Base-by-base conservation (phyloP, 2,888 invertebrate genomes). In the Alsophila aescularia region DNA sequence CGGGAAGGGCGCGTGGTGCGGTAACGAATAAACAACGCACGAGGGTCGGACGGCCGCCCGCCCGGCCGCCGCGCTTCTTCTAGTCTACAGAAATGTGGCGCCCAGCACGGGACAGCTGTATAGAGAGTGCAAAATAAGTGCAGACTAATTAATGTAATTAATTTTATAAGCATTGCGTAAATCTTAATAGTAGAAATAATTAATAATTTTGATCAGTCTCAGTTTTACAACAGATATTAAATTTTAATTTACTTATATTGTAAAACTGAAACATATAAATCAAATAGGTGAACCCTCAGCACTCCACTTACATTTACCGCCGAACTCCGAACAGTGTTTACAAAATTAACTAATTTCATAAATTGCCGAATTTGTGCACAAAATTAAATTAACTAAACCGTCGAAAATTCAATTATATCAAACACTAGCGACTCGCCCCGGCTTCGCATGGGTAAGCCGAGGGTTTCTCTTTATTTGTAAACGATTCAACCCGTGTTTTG, bases 11-110 rank as follows among this genome's bases (percentile, higher is more conserved):
- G 50, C 47, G 51, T 41, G 34, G 31, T 27, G 39, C 16, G 31
- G 24, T 64, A 56, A 62, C 64, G 66, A 60, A 67, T 73, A 73
- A 73, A 76, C 73, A 77, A 73, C 71, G 63, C 68, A 60, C 52
- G 56, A 43, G 67, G 60, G 61, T 60, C 21, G 39, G 61, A 51
- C 43, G 62, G 50, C 66, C 68, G 61, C 54, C 59, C 52, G 52
- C 24, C 24, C 36, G 35, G 15, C 27, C 35, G 24, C 40, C 36
- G 7, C 44, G 40, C 42, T 36, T 41, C 45, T 15, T 5, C 1
- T 36, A 34, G 47, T 39, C 50, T 47, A 21, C 34, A 0, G 27
- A 51, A 36, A 48, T 34, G 34, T 67, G 70, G 70, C 70, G 70
- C 71, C 71, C 73, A 66, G 69, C 69, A 52, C 55, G 70, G 69